Conservation (phyloP, 2,888 invertebrate genomes). For the Yponomeuta sedellus region DNA sequence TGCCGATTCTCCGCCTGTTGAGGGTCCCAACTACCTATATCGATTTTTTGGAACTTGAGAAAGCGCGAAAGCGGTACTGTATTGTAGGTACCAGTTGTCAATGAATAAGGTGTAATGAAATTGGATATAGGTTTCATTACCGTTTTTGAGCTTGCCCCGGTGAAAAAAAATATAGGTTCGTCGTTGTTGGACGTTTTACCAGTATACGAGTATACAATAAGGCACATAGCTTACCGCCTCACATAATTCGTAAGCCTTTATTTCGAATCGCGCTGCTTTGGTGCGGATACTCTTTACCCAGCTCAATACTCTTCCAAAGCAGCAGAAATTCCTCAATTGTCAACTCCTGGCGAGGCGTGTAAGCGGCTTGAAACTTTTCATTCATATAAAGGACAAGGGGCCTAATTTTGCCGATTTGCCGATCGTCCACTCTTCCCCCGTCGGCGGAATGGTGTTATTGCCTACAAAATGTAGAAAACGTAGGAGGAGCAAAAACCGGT, state of each 20-base stretch:
- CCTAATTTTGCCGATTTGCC: slow-evolving; percentile 19
- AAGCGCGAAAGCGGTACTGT: slow-evolving; percentile 1
- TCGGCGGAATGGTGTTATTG: slow-evolving; percentile 18
- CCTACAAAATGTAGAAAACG: slow-evolving; percentile 24
- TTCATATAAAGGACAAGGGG: slow-evolving; percentile 20
- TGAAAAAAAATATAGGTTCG: slow-evolving; percentile 13
- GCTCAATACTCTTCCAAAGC: slow-evolving; percentile 25
- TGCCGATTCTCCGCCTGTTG: slow-evolving; percentile 10
- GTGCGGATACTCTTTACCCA: slow-evolving; percentile 25
- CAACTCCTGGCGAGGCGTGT: slow-evolving; percentile 15
- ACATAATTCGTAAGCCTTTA: slow-evolving; percentile 24
- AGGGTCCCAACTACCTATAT: slow-evolving; percentile 16
- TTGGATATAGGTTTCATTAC: slow-evolving; percentile 20
- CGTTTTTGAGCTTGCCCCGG: slow-evolving; percentile 22
- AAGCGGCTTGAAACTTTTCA: slow-evolving; percentile 21
- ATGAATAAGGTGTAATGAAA: slow-evolving; percentile 15
- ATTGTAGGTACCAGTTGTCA: slow-evolving; percentile 17
- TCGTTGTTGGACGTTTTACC: slow-evolving; percentile 16
- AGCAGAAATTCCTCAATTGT: slow-evolving; percentile 25
- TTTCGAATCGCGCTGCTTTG: slow-evolving; percentile 25
- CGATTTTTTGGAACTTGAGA: slow-evolving; percentile 6
- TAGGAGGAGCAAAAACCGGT: background rate
- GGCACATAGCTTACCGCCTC: slow-evolving; percentile 23
- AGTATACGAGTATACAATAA: slow-evolving; percentile 21
- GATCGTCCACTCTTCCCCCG: slow-evolving; percentile 20